These are phyloP conservation scores for Brachyrhaphis roseni DNA, from an alignment of 2,797 vertebrate species.

Conservation along the genomic window DNA sequence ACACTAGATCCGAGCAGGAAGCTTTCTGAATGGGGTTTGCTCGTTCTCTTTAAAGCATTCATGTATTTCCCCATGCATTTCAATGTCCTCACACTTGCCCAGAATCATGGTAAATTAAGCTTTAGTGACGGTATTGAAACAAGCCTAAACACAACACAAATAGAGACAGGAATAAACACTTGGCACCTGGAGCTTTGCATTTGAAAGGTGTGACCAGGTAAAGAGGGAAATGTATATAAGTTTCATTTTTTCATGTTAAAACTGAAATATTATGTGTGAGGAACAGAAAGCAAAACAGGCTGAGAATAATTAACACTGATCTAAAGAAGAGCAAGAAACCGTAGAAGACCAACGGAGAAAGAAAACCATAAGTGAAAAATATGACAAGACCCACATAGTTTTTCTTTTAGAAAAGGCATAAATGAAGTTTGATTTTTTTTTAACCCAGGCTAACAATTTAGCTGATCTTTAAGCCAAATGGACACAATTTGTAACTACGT, in stretches of 20 bases:
- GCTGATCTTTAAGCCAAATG: not conserved
- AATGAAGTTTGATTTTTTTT: not conserved
- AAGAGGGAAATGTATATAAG: not conserved
- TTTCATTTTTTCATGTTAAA: not conserved
- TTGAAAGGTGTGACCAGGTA: not conserved
- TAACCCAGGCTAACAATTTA: not conserved
- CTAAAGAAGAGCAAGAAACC: not conserved
- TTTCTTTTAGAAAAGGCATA: not conserved
- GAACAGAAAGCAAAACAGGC: not conserved
- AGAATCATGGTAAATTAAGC: not conserved
- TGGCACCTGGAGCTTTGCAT: not conserved
- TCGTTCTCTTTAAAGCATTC: not conserved
- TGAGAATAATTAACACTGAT: not conserved
- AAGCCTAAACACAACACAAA: not conserved
- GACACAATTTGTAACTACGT: not conserved
- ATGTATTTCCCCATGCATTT: not conserved
- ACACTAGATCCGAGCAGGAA: not conserved
- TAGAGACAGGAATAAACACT: not conserved
- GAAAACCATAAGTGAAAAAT: not conserved
- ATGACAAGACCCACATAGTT: not conserved
- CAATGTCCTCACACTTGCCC: not conserved
- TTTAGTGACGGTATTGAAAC: not conserved
- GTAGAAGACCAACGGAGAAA: not conserved
- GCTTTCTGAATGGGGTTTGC: not conserved
- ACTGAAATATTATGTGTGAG: not conserved